phyloP scores from a whole-genome alignment of 2,797 vertebrate species.

The Rhodeus uyekii region DNA sequence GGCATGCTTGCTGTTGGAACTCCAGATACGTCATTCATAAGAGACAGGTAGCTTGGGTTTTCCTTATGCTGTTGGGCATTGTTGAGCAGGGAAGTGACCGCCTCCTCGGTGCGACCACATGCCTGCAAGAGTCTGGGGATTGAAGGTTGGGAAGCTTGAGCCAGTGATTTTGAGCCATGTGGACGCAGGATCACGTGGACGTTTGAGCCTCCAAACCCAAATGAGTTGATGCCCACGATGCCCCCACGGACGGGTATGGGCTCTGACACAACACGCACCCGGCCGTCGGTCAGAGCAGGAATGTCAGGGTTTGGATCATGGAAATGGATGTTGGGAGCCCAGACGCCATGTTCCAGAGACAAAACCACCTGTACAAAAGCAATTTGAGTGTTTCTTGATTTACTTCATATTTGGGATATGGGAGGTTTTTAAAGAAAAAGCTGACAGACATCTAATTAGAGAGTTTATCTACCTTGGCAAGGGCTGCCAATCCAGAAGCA shows the following conservation, averaged over 20 bases:
- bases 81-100: conserved; percentile 77
- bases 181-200: conserved; percentile 91
- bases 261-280: conserved; percentile 81
- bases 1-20: conserved; percentile 81
- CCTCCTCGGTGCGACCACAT: conserved; percentile 87
- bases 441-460: neutral
- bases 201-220: conserved; percentile 96
- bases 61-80: conserved; percentile 73
- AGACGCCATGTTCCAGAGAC: conserved; percentile 87
- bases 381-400: neutral
- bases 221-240: conserved; percentile 89
- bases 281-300: conserved; percentile 84
- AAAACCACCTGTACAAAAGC: conserved; percentile 82
- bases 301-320: conserved; percentile 86
- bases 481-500: conserved; percentile 88
- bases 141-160: neutral
- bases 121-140: conserved; percentile 80
- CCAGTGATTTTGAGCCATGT: conserved; percentile 58
- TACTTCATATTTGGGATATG: neutral
- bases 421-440: neutral
- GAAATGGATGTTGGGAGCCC: conserved; percentile 95
- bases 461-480: conserved; percentile 84
- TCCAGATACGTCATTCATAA: conserved; percentile 84
- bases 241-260: conserved; percentile 85
- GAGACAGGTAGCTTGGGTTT: conserved; percentile 77